Evolutionary conservation across 2,113 vertebrate species (phyloP), one percentile per base, ranked within the genome.

Genomic region (Anseranas semipalmata): DNA sequence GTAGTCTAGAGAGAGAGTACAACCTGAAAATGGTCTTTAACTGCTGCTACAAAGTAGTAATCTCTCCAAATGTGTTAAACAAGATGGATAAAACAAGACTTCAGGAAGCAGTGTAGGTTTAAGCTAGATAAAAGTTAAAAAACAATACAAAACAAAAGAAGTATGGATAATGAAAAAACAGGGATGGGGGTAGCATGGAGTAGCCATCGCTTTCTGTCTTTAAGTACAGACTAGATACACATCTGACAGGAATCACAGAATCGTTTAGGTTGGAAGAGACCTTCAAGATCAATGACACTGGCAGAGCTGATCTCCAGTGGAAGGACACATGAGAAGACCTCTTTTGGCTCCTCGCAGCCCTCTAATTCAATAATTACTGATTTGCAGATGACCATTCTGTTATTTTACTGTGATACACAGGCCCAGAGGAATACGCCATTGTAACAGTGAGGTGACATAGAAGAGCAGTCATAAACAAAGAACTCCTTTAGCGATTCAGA

Each of bases 351-450:
- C 63, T 67, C 41, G 15, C 22, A 90, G 68, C 59, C 46, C 56
- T 84, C 20, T 96, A 78, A 93, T 93, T 90, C 59, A 68, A 27
- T 72, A 87, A 85, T 76, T 76, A 78, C 32, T 63, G 30, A 60
- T 43, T 62, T 68, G 43, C 5, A 76, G 10, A 0, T 82, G 70
- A 22, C 82, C 16, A 58, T 62, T 84, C 46, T 56, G 27, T 20
- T 66, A 35, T 84, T 83, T 78, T 65, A 81, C 27, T 53, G 19
- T 0, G 1, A 65, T 33, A 50, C 39, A 32, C 19, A 82, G 70
- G 24, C 39, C 33, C 13, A 9, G 35, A 30, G 25, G 22, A 21
- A 59, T 24, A 33, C 0, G 1, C 9, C 14, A 16, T 15, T 75
- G 17, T 58, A 56, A 70, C 19, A 67, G 28, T 58, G 71, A 70